phyloP scores from a whole-genome alignment of 1,140 invertebrate species.

The Drosophila teissieri region DNA sequence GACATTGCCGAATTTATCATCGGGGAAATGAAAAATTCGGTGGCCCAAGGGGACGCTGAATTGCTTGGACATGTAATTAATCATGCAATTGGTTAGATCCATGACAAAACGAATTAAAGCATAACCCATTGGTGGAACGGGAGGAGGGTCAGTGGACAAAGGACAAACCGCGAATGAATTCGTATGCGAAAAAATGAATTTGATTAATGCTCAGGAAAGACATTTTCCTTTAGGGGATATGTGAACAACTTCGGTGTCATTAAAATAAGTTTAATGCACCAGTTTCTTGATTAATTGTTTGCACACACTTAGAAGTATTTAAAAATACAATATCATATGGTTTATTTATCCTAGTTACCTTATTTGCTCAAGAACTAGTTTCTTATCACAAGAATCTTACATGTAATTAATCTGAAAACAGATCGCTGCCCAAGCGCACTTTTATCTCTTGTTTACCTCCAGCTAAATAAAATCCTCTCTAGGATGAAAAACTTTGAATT shows the following conservation, averaged over 20 bases:
- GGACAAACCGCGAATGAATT: slow-evolving; percentile 51
- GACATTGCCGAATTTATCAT: slow-evolving; percentile 48
- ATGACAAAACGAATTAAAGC: slow-evolving; percentile 63
- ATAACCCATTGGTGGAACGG: slow-evolving; percentile 29
- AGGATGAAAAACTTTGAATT: slow-evolving; percentile 49
- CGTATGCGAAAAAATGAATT: slow-evolving; percentile 15
- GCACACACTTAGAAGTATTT: too few relatives aligned
- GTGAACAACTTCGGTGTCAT: background rate
- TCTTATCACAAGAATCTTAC: background rate
- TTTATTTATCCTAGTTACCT: background rate
- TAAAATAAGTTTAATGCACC: background rate
- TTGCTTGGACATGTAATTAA: slow-evolving; percentile 60
- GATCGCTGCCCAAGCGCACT: slow-evolving; percentile 11
- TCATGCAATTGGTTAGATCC: slow-evolving; percentile 71
- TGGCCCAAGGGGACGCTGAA: background rate
- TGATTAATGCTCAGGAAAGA: slow-evolving; percentile 16
- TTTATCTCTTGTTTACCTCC: slow-evolving; percentile 40
- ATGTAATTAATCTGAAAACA: slow-evolving; percentile 17
- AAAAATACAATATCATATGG: background rate
- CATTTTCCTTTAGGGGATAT: background rate
- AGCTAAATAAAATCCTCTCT: slow-evolving; percentile 55
- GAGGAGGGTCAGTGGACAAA: slow-evolving; percentile 51
- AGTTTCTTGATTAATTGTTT: too few relatives aligned
- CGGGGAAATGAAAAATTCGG: slow-evolving; percentile 11
- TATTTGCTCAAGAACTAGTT: background rate